A percentile compares a stretch with the other conserved stretches of the same genome.
Evolutionary conservation across 92 coral and sea anemone genomes (phyloP).

Genomic region (Plumapathes pennacea): DNA sequence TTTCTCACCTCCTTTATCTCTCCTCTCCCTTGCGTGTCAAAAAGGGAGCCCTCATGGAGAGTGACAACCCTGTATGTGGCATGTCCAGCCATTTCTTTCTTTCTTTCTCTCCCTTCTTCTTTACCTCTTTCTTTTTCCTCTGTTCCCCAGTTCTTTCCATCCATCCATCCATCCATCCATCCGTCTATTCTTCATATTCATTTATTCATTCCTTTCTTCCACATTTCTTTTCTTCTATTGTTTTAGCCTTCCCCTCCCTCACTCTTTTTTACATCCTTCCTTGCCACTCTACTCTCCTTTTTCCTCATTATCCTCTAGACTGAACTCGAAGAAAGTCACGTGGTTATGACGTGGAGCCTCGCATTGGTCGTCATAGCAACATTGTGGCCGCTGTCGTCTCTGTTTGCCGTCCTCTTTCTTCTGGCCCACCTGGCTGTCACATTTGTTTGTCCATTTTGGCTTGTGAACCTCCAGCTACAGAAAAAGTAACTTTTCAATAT

Average conservation of each 20-base stretch:
- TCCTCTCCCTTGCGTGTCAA: too few relatives aligned
- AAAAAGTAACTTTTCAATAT: too few relatives aligned
- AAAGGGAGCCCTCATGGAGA: too few relatives aligned
- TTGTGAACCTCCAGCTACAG: conserved; percentile 72
- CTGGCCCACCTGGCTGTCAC: conserved; percentile 80
- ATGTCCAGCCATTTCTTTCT: too few relatives aligned
- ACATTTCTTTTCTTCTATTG: too few relatives aligned
- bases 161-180: not conserved
- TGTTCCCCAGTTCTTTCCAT: not conserved
- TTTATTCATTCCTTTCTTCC: too few relatives aligned
- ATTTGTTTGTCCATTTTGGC: conserved; percentile 85
- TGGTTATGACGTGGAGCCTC: conserved; percentile 68
- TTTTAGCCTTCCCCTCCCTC: too few relatives aligned
- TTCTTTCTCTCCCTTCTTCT: too few relatives aligned
- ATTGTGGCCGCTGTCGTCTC: conserved; percentile 68
- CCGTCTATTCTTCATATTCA: not conserved
- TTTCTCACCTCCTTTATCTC: too few relatives aligned
- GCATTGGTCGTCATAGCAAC: conserved; percentile 49
- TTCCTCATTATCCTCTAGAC: conserved; percentile 47
- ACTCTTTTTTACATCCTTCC: not conserved
- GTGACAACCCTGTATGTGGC: too few relatives aligned
- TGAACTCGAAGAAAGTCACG: conserved; percentile 46
- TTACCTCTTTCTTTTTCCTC: too few relatives aligned
- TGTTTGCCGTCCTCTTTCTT: conserved; percentile 64
- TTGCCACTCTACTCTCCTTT: too few relatives aligned